Conservation (phyloP, 2,797 vertebrate species). For the Leuciscus waleckii region DNA sequence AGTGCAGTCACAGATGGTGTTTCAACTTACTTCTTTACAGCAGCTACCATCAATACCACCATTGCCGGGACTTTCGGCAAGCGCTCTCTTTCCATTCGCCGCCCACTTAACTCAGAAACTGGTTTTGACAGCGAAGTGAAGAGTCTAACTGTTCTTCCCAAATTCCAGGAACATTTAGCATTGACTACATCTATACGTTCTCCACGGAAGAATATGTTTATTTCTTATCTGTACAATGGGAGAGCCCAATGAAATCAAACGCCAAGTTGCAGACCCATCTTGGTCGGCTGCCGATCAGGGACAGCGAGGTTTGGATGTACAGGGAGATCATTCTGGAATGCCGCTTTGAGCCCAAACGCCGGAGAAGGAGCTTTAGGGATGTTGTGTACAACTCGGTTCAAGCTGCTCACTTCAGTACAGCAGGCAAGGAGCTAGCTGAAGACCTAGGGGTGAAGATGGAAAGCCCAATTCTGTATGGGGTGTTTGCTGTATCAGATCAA, state of each 20-base stretch:
- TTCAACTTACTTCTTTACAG: slow-evolving; percentile 82
- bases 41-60: slow-evolving; percentile 79
- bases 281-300: slow-evolving; percentile 76
- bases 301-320: slow-evolving; percentile 80
- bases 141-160: slow-evolving; percentile 83
- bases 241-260: slow-evolving; percentile 55
- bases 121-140: slow-evolving; percentile 80
- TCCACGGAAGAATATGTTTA: slow-evolving; percentile 78
- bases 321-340: slow-evolving; percentile 91
- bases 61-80: slow-evolving; percentile 81
- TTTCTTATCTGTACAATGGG: slow-evolving; percentile 87
- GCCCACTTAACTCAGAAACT: slow-evolving; percentile 82
- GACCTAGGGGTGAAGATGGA: slow-evolving; percentile 81
- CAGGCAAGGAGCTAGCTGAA: slow-evolving; percentile 80
- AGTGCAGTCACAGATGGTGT: slow-evolving; percentile 72
- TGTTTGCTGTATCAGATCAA: slow-evolving; percentile 82
- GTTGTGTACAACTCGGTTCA: slow-evolving; percentile 87
- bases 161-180: slow-evolving; percentile 80
- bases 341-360: slow-evolving; percentile 86
- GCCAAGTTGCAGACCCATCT: slow-evolving; percentile 84
- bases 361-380: slow-evolving; percentile 69
- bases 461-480: slow-evolving; percentile 86
- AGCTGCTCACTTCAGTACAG: slow-evolving; percentile 85
- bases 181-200: slow-evolving; percentile 91
- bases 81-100: slow-evolving; percentile 84